These are phyloP conservation scores for Aplocera efformata DNA, from an alignment of 2,888 invertebrate genomes.

Conservation along the genomic window DNA sequence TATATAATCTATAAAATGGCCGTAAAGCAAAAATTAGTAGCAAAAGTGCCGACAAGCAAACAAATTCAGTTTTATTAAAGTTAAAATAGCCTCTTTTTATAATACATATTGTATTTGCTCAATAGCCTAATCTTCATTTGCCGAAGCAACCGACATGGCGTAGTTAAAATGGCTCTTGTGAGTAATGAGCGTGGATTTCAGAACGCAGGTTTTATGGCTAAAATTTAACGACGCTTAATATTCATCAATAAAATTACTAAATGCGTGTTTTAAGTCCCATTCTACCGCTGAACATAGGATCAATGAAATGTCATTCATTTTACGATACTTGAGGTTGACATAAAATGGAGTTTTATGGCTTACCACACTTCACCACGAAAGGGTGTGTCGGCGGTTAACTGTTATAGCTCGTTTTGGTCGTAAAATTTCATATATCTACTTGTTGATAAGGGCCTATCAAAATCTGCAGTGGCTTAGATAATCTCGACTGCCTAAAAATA, in stretches of 20 bases:
- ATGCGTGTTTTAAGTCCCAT: conserved; percentile 6
- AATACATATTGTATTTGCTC: too few species aligned
- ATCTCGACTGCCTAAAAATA: too few species aligned
- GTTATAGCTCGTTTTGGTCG: conserved; percentile 35
- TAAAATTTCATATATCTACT: conserved; percentile 47
- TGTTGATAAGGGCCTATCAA: conserved; percentile 40
- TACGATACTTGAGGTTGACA: conserved; percentile 47
- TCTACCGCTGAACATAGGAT: conserved; percentile 17
- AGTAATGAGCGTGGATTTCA: too few species aligned
- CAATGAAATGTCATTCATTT: conserved; percentile 29
- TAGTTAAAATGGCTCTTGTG: too few species aligned
- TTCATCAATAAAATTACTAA: neutral
- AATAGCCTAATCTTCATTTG: too few species aligned
- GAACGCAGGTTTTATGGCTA: too few species aligned
- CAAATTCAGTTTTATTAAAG: too few species aligned
- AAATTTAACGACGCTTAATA: neutral
- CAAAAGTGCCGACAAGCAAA: too few species aligned
- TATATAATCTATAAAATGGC: too few species aligned
- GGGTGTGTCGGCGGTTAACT: conserved; percentile 23
- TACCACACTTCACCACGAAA: conserved; percentile 42
- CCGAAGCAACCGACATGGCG: too few species aligned
- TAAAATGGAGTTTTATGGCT: conserved; percentile 57
- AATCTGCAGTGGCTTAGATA: conserved; percentile 9
- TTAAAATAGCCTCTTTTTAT: too few species aligned
- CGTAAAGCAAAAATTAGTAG: too few species aligned